phyloP scores from a whole-genome alignment of 2,888 invertebrate species.

The Pelosia muscerda region DNA sequence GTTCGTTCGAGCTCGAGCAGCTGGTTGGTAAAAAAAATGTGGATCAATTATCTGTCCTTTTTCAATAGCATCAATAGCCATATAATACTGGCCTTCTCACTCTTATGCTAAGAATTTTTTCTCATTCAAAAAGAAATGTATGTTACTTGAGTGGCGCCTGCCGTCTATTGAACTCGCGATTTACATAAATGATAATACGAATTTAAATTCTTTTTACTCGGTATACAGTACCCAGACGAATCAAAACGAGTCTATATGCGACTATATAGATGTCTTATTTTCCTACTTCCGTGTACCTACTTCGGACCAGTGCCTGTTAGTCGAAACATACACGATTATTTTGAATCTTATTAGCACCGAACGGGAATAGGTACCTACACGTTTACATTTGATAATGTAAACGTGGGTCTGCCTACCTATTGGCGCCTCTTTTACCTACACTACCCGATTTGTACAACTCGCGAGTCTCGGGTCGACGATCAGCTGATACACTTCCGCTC shows the following conservation, averaged over 20 bases:
- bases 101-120: slow-evolving; percentile 50
- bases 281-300: neutral
- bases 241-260: neutral
- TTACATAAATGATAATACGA: neutral
- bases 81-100: slow-evolving; percentile 67
- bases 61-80: slow-evolving; percentile 65
- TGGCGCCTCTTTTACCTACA: slow-evolving; percentile 2
- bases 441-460: slow-evolving; percentile 7
- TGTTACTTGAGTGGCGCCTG: neutral
- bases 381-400: neutral
- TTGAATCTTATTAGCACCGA: neutral
- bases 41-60: slow-evolving; percentile 77
- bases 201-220: neutral
- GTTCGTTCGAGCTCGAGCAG: slow-evolving; percentile 85
- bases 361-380: neutral
- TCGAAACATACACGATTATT: neutral
- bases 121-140: neutral
- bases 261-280: neutral
- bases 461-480: slow-evolving; percentile 20
- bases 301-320: neutral
- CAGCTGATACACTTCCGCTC: slow-evolving; percentile 28
- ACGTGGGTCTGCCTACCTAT: neutral
- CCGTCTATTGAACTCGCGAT: neutral
- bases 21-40: slow-evolving; percentile 82
- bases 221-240: neutral